A percentile compares a stretch with the other conserved stretches of the same genome.
phyloP scores from a whole-genome alignment of 2,113 vertebrate species.

The Tragulus kanchil region DNA sequence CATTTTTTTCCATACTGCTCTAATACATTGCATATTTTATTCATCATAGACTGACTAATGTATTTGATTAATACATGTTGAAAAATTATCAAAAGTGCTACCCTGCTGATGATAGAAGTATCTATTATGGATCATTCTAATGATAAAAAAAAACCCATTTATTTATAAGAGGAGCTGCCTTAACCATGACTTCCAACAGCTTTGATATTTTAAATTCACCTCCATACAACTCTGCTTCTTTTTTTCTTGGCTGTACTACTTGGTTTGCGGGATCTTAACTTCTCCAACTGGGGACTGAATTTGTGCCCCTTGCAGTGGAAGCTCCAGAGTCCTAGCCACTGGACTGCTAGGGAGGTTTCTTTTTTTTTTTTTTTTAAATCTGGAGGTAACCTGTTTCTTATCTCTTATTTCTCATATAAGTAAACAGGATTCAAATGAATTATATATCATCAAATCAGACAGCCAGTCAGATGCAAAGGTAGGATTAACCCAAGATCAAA shows the following conservation, averaged over 20 bases:
- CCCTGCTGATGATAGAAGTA: background rate
- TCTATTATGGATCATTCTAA: background rate
- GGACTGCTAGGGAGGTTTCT: background rate
- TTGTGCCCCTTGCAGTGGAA: background rate
- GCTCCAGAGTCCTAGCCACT: background rate
- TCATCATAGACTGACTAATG: background rate
- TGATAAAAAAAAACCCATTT: background rate
- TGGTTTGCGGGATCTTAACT: background rate
- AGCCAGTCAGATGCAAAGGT: background rate
- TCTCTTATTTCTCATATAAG: constrained; percentile 21
- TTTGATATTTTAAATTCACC: background rate
- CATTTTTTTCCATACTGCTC: background rate
- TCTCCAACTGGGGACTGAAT: background rate
- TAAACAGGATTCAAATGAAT: background rate
- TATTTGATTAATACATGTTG: background rate
- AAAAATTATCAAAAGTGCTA: background rate
- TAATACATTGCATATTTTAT: background rate
- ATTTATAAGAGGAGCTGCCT: background rate
- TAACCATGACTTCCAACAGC: background rate
- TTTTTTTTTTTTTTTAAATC: background rate
- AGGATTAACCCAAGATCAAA: background rate
- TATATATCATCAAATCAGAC: background rate
- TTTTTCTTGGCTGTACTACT: background rate
- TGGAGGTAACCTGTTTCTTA: background rate
- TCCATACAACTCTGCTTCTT: background rate